Base-by-base conservation (phyloP, 2,113 vertebrate species). In the Pseudorhombus dupliciocellatus region DNA sequence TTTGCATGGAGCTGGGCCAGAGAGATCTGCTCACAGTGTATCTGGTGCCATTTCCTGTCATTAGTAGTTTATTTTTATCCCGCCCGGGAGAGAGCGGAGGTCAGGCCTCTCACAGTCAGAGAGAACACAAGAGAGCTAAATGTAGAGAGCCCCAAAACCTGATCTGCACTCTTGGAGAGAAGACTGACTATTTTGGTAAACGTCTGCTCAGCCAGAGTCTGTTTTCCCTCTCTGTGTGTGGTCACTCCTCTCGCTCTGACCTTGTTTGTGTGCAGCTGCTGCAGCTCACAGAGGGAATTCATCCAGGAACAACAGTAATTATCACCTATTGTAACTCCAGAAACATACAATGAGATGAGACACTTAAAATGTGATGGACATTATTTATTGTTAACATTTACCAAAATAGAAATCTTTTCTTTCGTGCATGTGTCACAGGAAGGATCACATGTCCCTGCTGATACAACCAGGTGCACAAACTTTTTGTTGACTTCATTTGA, bases 101-200 rank as follows among this genome's bases (percentile, higher is more conserved):
- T 66, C n/a, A 3, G 60, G 61, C 63, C 21, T 86, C 75, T 84
- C 50, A 51, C 80, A 67, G 77, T 73, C 70, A 79, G 55, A 46
- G 70, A 46, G 48, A 77, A 68, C 22, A 71, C 52, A 73, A 59
- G 28, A 59, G 12, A 37, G 64, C 68, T 89, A 86, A 90, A 89
- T 81, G 81, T 89, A 90, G 90, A 79, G 70, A 8, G 21, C 0
- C 46, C 63, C 44, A 76, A 87, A 85, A 72, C 70, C 73, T 42
- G 53, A 65, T 73, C 90, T 88, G 84, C 74, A 57, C 77, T 86
- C 65, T 73, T 69, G 30, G 53, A 83, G 77, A 71, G 73, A 34
- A n/a, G 28, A 61, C 55, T 18, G 65, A 55, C 75, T 90, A 90
- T 91, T 90, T 85, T 64, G 28, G 80, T 84, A 69, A 75, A n/a